phyloP scores from a whole-genome alignment of 1,140 invertebrate species.

The Leptinotarsa defecta region DNA sequence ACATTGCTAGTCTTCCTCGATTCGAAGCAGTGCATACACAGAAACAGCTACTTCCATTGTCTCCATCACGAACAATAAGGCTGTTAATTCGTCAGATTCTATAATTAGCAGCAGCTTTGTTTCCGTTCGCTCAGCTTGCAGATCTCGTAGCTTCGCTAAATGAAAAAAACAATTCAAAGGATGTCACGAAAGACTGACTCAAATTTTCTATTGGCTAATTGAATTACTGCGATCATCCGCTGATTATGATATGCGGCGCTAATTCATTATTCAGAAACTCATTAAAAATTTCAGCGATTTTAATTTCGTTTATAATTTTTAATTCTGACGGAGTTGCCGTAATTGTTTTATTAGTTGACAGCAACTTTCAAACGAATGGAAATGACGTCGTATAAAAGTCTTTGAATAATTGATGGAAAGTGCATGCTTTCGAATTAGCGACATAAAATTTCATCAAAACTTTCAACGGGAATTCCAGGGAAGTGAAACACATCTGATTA shows the following conservation, averaged over 20 bases:
- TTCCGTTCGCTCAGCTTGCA: slow-evolving; percentile 10
- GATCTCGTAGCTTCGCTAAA: slow-evolving; percentile 2
- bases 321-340: too few species aligned
- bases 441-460: too few species aligned
- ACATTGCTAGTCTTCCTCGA: neutral
- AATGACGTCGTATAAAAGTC: too few species aligned
- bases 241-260: slow-evolving; percentile 2
- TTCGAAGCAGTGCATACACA: neutral
- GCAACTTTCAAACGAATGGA: too few species aligned
- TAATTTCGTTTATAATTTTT: too few species aligned
- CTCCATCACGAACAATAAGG: slow-evolving; percentile 11
- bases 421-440: too few species aligned
- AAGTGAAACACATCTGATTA: too few species aligned
- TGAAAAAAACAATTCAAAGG: neutral
- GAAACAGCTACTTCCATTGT: slow-evolving; percentile 10
- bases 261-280: neutral
- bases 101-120: slow-evolving; percentile 11
- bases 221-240: slow-evolving; percentile 5
- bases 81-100: slow-evolving; percentile 19
- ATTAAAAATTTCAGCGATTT: neutral
- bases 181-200: slow-evolving; percentile 7
- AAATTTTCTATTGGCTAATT: slow-evolving; percentile 1
- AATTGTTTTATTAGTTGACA: too few species aligned
- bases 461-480: too few species aligned
- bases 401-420: too few species aligned